These are phyloP conservation scores for Drosophila tani DNA, from an alignment of 1,140 invertebrate species.

Conservation along the genomic window DNA sequence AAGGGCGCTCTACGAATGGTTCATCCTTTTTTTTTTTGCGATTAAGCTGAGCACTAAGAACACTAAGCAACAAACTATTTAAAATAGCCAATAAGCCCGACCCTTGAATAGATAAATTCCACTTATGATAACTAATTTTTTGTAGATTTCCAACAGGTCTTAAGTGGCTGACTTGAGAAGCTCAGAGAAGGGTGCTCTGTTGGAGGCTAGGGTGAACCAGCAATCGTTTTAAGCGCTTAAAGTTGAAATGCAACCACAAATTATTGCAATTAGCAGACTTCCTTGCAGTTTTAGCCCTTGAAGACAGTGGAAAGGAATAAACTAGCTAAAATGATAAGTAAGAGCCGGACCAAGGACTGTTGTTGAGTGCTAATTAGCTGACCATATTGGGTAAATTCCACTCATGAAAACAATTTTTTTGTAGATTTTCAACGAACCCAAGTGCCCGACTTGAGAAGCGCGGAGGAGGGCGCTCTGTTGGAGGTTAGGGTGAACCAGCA, in stretches of 20 bases:
- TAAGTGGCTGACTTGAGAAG: neutral
- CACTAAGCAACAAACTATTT: conserved; percentile 7
- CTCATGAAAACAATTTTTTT: too few relatives aligned
- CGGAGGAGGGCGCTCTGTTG: neutral
- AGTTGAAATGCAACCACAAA: neutral
- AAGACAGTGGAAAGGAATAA: neutral
- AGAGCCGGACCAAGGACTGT: neutral
- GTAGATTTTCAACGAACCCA: too few relatives aligned
- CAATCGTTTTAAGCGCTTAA: too few relatives aligned
- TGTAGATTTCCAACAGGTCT: neutral
- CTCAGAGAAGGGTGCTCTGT: neutral
- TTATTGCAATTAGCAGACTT: neutral
- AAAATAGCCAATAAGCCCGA: neutral
- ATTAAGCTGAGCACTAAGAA: neutral
- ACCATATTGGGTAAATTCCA: neutral
- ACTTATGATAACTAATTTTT: too few relatives aligned
- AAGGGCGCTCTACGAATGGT: neutral
- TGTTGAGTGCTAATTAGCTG: conserved; percentile 5
- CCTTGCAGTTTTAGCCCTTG: neutral
- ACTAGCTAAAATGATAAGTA: neutral
- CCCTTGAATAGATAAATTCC: too few relatives aligned
- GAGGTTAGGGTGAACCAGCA: neutral
- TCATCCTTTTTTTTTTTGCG: neutral
- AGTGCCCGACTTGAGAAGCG: neutral
- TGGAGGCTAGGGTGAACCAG: neutral